A percentile compares a stretch with the other conserved stretches of the same genome.
Evolutionary conservation across 2,888 invertebrate species (phyloP).

Genomic region (Diaperis boleti): DNA sequence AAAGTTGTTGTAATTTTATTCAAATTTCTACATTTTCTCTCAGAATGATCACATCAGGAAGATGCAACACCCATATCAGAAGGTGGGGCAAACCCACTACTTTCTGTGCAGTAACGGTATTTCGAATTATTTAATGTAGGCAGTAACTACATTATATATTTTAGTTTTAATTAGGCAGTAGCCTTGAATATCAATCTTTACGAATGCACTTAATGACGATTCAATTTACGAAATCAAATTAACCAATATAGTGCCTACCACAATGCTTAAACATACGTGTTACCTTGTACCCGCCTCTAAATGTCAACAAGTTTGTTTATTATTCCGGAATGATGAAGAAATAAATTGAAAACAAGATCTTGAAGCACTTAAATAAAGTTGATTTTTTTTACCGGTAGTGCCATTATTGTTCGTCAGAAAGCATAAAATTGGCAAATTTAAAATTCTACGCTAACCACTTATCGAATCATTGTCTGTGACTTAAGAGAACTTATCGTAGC

Average conservation of each 20-base stretch:
- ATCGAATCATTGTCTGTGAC: conserved; percentile 15
- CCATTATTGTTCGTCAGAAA: conserved; percentile 30
- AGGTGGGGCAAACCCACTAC: conserved; percentile 4
- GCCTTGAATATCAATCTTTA: not conserved
- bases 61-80: conserved; percentile 24
- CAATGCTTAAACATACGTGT: conserved; percentile 22
- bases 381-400: conserved; percentile 15
- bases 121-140: conserved; percentile 2
- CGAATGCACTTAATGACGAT: conserved; percentile 11
- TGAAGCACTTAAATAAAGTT: not conserved
- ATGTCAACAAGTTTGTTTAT: conserved; percentile 44
- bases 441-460: conserved; percentile 27
- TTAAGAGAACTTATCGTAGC: not conserved
- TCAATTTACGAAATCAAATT: conserved; percentile 16
- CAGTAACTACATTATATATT: not conserved
- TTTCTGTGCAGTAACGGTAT: not conserved
- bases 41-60: not conserved
- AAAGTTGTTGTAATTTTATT: conserved; percentile 13
- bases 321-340: conserved; percentile 22
- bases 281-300: conserved; percentile 43
- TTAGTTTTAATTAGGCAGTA: not conserved
- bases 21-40: conserved; percentile 9
- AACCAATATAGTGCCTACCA: conserved; percentile 11
- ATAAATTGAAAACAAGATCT: conserved; percentile 15
- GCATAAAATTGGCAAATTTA: conserved; percentile 32